phyloP scores from a whole-genome alignment of 2,113 vertebrate genomes.

The Triplophysa dalaica region DNA sequence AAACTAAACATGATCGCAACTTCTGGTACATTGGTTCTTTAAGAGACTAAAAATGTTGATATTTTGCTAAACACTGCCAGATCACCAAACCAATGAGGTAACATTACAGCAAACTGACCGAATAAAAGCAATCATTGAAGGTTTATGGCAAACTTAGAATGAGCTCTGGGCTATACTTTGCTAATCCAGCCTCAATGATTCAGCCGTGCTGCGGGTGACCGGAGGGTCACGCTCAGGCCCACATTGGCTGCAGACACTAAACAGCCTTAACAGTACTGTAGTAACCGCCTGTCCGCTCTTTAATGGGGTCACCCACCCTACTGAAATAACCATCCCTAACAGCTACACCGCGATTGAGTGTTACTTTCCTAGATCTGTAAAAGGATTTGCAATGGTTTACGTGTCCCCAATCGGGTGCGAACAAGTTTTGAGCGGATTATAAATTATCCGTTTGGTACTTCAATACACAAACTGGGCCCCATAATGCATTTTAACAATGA shows the following conservation, averaged over 20 bases:
- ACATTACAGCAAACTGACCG: not conserved
- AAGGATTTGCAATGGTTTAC: constrained; percentile 42
- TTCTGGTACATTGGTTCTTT: too few species aligned
- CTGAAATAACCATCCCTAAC: not conserved
- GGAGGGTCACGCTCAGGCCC: constrained; percentile 16
- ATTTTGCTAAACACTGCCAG: not conserved
- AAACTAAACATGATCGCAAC: too few species aligned
- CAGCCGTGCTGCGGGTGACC: constrained; percentile 13
- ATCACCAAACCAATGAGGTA: not conserved
- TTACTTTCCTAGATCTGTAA: constrained; percentile 35
- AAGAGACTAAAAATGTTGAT: too few species aligned
- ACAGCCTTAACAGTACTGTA: constrained; percentile 8
- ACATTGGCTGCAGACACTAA: constrained; percentile 17
- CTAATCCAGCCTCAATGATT: constrained; percentile 23
- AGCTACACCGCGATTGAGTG: constrained; percentile 12
- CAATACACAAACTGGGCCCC: constrained; percentile 31
- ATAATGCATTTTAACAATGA: constrained; percentile 29
- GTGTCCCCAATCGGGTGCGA: not conserved
- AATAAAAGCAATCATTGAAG: constrained; percentile 4
- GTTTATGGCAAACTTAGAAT: constrained; percentile 3
- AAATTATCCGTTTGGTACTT: not conserved
- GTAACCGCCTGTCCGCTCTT: constrained; percentile 11
- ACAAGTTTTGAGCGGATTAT: not conserved
- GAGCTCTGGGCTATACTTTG: not conserved
- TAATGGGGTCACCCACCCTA: constrained; percentile 35